A percentile compares a stretch with the other conserved stretches of the same genome.
phyloP scores from a whole-genome alignment of 2,888 invertebrate species.

The Thereva unica region DNA sequence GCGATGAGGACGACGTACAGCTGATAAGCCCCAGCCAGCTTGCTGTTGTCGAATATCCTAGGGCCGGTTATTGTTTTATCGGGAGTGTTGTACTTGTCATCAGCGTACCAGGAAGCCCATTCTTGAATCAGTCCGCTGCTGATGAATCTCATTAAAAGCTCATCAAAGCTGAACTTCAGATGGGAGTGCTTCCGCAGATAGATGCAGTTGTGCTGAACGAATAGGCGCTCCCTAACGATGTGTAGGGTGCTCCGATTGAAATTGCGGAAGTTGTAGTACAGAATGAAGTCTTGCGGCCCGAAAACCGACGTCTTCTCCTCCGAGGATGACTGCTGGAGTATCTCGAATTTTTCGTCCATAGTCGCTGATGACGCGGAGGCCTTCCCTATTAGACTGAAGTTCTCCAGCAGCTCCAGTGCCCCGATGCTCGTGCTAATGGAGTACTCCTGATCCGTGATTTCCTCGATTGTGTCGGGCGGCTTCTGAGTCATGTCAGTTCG shows the following conservation, averaged over 20 bases:
- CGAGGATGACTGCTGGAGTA: not conserved
- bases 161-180: constrained; percentile 30
- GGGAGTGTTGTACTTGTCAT: not conserved
- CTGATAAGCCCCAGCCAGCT: constrained; percentile 1
- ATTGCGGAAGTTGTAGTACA: constrained; percentile 15
- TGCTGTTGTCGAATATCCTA: constrained; percentile 4
- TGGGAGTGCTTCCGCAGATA: constrained; percentile 21
- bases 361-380: not conserved
- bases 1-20: constrained; percentile 3
- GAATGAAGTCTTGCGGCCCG: constrained; percentile 1
- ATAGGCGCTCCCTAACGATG: constrained; percentile 11
- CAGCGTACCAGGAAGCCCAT: constrained; percentile 5
- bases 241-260: constrained; percentile 9
- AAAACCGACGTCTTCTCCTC: constrained; percentile 7
- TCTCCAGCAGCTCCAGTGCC: no score
- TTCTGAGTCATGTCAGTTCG: no score
- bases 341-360: not conserved
- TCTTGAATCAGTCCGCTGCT: constrained; percentile 7
- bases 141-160: constrained; percentile 34
- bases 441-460: no score
- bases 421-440: no score
- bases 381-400: no score
- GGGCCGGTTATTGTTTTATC: not conserved
- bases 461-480: no score
- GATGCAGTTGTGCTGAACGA: not conserved